Percentiles rank a stretch among this genome's conserved stretches.
These are phyloP conservation scores for Mus spretus DNA, from an alignment of 2,797 vertebrate species.

Conservation along the genomic window DNA sequence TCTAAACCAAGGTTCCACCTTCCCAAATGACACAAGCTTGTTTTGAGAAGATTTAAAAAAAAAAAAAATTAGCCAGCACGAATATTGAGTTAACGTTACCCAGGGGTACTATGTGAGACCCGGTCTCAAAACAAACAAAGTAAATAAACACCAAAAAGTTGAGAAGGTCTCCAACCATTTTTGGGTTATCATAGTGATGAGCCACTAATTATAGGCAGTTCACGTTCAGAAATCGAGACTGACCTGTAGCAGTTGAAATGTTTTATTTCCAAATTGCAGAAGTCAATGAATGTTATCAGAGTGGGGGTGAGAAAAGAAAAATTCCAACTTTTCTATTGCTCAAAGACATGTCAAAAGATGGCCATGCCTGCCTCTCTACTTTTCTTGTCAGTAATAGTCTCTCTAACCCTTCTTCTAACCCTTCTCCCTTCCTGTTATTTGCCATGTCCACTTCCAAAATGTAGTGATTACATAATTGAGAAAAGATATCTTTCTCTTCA, in stretches of 20 bases:
- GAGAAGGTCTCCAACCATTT: background rate
- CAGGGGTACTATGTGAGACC: background rate
- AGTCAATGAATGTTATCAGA: background rate
- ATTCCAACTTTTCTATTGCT: background rate
- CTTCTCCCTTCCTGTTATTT: background rate
- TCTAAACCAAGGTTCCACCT: background rate
- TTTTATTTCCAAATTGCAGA: constrained; percentile 50
- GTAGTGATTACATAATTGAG: background rate
- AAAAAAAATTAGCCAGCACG: background rate
- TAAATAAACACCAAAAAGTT: background rate
- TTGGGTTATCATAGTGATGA: background rate
- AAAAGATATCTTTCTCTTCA: constrained; percentile 33
- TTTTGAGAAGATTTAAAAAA: background rate
- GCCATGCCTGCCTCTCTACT: background rate
- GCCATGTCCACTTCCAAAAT: background rate
- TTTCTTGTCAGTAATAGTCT: constrained; percentile 37
- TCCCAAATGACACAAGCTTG: background rate
- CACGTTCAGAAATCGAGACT: constrained; percentile 1
- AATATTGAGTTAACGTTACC: background rate
- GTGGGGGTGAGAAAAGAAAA: background rate
- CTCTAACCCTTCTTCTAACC: background rate
- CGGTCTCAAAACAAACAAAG: background rate
- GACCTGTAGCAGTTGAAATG: background rate
- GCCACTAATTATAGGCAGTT: background rate
- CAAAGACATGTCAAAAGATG: constrained; percentile 21